Base-by-base conservation (phyloP, 2,113 vertebrate genomes). In the Microtus oregoni region DNA sequence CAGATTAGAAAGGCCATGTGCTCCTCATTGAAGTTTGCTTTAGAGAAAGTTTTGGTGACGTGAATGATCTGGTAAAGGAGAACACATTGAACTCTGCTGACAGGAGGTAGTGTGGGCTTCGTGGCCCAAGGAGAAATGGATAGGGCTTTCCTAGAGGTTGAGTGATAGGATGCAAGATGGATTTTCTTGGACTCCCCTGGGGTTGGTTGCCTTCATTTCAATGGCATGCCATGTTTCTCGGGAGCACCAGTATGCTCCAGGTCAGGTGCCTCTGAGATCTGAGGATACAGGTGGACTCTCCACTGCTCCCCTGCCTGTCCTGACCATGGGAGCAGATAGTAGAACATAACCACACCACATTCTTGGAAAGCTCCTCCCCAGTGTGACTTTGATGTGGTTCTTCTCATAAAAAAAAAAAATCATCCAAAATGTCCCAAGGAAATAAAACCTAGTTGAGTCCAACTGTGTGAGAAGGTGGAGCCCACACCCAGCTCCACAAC, bases 1-100 rank as follows among this genome's bases (percentile, higher is more conserved):
- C 92, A 93, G 89, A 98, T 98, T 98, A 98, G 90, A 96, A 97
- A 32, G 89, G 95, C 92, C 96, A 97, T 92, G 95, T 97, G 97
- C 97, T 97, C 87, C 93, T 98, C 83, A 85, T 86, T 94, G 97
- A 87, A 58, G 93, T 98, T 98, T 97, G 91, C 95, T 97, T 97
- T 92, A 97, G 95, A 97, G 92, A 98, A 97, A 91, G 61, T 85
- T 82, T 97, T 97, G 97, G 96, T 97, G 96, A 9, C 89, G 95
- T 93, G 97, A 95, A 97, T 94, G 92, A 96, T 97, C 95, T 91
- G 97, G 81, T 97, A 97, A 98, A 98, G 87, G 82, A 91, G 97
- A 96, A 97, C 96, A 98, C 28, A 94, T 32, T 96, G 87, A 97
- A 95, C 95, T 97, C 72, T 90, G 87, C 85, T 1, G 85, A 76